Evolutionary conservation across 35 echinoderm and acorn worm genomes (phyloP).

Genomic region (Holothuria glaberrima): DNA sequence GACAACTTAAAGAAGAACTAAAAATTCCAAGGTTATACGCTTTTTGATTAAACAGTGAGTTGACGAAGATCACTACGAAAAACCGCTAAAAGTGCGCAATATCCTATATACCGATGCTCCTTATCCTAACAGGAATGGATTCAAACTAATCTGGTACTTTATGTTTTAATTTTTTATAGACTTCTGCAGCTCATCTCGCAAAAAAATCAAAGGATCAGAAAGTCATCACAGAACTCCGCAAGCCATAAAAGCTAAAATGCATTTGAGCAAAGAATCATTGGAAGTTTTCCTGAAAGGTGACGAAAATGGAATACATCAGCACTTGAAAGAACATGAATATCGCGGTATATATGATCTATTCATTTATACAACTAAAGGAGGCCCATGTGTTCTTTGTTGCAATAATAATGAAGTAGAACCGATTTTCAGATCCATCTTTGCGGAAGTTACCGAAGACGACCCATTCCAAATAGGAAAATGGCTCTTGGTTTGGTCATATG

Average conservation of each 20-base stretch:
- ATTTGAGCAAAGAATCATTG: not conserved
- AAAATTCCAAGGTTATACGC: no score
- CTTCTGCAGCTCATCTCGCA: no score
- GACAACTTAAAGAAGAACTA: no score
- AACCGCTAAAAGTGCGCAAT: no score
- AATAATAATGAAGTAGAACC: not conserved
- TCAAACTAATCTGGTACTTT: no score
- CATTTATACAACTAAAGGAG: not conserved
- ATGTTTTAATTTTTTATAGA: no score
- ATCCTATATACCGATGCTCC: no score
- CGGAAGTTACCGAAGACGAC: not conserved
- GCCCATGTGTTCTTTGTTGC: not conserved
- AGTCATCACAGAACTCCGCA: no score
- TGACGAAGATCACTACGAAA: no score
- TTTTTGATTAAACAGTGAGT: no score
- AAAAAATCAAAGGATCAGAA: no score
- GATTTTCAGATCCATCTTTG: not conserved
- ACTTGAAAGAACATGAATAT: not conserved
- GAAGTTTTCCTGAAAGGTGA: not conserved
- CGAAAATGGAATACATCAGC: not conserved
- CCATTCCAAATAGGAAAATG: not conserved
- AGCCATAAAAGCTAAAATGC: not conserved
- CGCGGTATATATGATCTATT: not conserved
- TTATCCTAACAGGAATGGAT: no score
- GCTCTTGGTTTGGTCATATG: not conserved